Conservation (phyloP, 2,113 vertebrate genomes). For the Galemys pyrenaicus region DNA sequence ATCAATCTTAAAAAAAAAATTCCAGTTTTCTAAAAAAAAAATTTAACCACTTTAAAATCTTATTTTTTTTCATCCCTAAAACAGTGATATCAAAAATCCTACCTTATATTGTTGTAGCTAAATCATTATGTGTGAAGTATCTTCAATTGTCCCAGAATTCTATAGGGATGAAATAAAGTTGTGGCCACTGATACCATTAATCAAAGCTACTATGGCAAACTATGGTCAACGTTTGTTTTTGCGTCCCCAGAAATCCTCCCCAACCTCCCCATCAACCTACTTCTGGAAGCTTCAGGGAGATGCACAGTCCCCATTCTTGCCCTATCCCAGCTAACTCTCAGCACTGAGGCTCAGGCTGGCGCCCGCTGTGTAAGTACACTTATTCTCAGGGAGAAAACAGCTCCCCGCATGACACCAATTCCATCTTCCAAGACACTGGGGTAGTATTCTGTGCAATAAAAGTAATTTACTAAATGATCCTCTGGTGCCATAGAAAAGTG, state of each 20-base stretch:
- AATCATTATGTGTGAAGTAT: background rate
- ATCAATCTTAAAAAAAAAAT: too few relatives aligned
- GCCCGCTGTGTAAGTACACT: background rate
- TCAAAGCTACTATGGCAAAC: background rate
- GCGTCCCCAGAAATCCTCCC: background rate
- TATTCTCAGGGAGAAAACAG: constrained; percentile 43
- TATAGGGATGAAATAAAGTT: background rate
- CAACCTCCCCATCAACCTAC: background rate
- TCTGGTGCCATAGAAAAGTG: constrained; percentile 46
- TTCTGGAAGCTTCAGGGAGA: background rate
- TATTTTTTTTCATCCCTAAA: background rate
- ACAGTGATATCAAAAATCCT: background rate
- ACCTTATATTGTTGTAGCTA: background rate
- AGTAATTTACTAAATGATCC: constrained; percentile 74
- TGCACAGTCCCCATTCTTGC: background rate
- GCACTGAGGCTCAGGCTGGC: background rate
- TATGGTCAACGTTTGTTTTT: background rate
- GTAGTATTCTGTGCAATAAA: constrained; percentile 62
- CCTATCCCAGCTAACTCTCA: background rate
- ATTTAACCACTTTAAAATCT: background rate
- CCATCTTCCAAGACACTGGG: constrained; percentile 60
- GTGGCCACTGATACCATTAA: background rate
- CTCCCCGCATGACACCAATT: constrained; percentile 45
- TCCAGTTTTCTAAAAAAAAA: too few relatives aligned
- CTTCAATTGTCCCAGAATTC: background rate